Base-by-base conservation (phyloP, 2,888 invertebrate genomes). In the Apotomis capreana region DNA sequence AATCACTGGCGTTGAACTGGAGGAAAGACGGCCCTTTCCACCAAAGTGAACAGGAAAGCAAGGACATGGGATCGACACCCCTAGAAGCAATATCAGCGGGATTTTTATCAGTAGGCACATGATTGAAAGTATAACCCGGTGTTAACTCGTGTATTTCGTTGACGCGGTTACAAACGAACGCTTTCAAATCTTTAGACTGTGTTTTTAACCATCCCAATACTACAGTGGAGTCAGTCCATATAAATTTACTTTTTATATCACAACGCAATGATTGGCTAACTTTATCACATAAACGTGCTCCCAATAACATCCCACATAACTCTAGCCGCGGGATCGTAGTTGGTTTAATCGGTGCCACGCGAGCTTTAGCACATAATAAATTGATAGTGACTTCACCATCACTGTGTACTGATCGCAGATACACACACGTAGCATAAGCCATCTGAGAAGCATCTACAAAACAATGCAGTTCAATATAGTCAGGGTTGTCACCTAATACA, bases 381-480 rank as follows among this genome's bases (percentile, higher is more conserved):
- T 15, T 60, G 9, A 60, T 40, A 15, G 60, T 15, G 40, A 60
- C 9, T 46, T 44, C 15, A 49, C 49, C 49, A 9, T 60, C 15
- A 4, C 10, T 13, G 9, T 60, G 9, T 37, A 36, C 12, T 10
- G 57, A 37, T 4, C 37, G 36, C 36, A 58, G 9, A 58, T 58
- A 58, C 3, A 58, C 57, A 37, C 57, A 58, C 8, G 57, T 8
- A 10, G 36, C 57, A 37, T 9, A 58, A 3, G 60, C 60, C 6
- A n/a, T 8, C 46, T 60, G 60, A 13, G 60, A 60, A 0, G 60
- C 60, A 15, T 60, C 46, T 3, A 60, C 59, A 44, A 59, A 59
- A 59, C 59, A 59, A 40, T 59, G 59, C 5, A 59, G 9, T 6
- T 59, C 59, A 40, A 40, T 40, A 40, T 40, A 40, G 40, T 40